A percentile compares a stretch with the other conserved stretches of the same genome.
These are phyloP conservation scores for Bos javanicus DNA, from an alignment of 2,113 vertebrate species.

Conservation along the genomic window DNA sequence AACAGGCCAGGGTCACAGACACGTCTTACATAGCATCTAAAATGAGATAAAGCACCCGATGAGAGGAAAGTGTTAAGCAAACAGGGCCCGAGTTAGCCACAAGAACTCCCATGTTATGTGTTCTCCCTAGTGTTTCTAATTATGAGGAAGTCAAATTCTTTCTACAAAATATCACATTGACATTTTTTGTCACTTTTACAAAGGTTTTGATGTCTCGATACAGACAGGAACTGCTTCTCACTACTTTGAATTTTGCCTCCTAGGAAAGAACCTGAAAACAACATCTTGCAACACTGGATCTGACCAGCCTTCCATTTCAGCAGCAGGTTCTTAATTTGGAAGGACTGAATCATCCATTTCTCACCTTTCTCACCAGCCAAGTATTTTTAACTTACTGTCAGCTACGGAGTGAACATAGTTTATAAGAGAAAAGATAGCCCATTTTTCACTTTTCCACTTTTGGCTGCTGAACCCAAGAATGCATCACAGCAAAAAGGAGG, in stretches of 20 bases:
- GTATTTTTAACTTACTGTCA: constrained; percentile 71
- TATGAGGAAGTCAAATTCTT: neutral
- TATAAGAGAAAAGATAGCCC: constrained; percentile 18
- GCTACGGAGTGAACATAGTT: constrained; percentile 16
- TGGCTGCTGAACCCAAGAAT: constrained; percentile 10
- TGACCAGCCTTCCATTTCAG: constrained; percentile 25
- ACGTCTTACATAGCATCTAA: neutral
- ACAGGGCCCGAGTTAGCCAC: neutral
- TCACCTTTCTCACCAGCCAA: constrained; percentile 64
- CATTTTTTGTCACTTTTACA: neutral
- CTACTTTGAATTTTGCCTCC: neutral
- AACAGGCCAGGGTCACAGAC: neutral
- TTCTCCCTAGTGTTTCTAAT: neutral
- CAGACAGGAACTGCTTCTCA: neutral
- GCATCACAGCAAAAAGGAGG: neutral
- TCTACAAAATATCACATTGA: constrained; percentile 5
- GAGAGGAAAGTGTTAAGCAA: neutral
- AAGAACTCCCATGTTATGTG: neutral
- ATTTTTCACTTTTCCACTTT: constrained; percentile 30
- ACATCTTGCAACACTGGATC: neutral
- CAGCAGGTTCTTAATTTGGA: constrained; percentile 57
- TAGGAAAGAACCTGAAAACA: neutral
- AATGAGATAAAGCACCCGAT: neutral
- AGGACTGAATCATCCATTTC: constrained; percentile 69
- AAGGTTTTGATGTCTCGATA: neutral